phyloP scores from a whole-genome alignment of 2,888 invertebrate species.

The Epinotia bilunana region DNA sequence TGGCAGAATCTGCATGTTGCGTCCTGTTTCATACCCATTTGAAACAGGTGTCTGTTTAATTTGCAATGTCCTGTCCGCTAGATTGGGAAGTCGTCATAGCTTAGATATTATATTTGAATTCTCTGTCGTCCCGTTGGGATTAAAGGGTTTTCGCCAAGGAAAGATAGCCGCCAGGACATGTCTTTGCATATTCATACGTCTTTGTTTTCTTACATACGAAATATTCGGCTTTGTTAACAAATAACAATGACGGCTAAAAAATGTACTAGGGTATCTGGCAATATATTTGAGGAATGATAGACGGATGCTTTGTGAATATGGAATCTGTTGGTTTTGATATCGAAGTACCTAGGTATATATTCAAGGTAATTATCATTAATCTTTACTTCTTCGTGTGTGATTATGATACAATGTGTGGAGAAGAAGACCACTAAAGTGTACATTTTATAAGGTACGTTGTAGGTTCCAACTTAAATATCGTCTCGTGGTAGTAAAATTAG shows the following conservation, averaged over 20 bases:
- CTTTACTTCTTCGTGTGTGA: too few species aligned
- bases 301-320: neutral
- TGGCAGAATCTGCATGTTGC: too few species aligned
- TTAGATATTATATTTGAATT: neutral
- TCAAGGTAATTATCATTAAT: neutral
- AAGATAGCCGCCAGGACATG: constrained; percentile 46
- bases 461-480: too few species aligned
- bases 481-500: too few species aligned
- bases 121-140: constrained; percentile 3
- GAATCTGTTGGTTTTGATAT: too few species aligned
- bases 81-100: neutral
- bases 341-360: too few species aligned
- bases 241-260: constrained; percentile 32
- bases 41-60: too few species aligned
- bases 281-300: neutral
- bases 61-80: neutral
- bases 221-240: constrained; percentile 44
- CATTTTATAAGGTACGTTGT: too few species aligned
- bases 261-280: neutral
- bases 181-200: constrained; percentile 52
- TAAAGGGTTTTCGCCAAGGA: constrained; percentile 22
- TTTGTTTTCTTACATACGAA: constrained; percentile 46
- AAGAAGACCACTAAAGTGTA: too few species aligned
- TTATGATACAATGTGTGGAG: too few species aligned
- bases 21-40: too few species aligned